Percentiles rank a stretch among this genome's conserved stretches.
Conservation (phyloP, 2,113 vertebrate genomes). For the Cavia aperea region DNA sequence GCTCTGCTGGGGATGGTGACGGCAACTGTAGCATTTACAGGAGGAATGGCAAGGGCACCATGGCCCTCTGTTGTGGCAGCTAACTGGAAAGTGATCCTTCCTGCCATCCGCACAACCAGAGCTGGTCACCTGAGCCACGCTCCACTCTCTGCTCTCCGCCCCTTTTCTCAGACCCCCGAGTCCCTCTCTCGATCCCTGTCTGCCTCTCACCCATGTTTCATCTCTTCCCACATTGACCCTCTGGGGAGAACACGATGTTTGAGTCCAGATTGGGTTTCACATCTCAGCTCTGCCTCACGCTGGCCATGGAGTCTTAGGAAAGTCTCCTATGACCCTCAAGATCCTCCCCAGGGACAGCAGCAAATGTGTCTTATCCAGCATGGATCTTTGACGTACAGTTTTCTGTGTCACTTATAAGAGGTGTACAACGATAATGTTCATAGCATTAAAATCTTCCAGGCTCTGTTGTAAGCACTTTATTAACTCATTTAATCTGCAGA, state of each 20-base stretch:
- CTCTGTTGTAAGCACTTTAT: not conserved
- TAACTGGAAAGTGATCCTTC: too few species aligned
- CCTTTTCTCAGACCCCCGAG: not conserved
- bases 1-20: not conserved
- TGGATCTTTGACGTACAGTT: not conserved
- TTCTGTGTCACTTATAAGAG: not conserved
- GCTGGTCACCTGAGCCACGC: not conserved
- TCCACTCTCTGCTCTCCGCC: not conserved
- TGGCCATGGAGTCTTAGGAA: not conserved
- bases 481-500: not conserved
- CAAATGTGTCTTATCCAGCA: not conserved
- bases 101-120: not conserved
- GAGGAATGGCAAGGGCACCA: rapidly evolving
- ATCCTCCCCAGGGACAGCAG: not conserved
- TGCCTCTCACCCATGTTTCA: not conserved
- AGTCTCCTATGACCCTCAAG: not conserved
- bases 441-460: not conserved
- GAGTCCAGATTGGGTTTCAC: not conserved
- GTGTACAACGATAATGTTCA: not conserved
- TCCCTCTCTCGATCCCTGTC: not conserved
- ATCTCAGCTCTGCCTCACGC: not conserved
- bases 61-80: not conserved
- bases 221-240: not conserved
- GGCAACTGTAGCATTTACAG: not conserved
- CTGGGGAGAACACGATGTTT: not conserved